phyloP scores from a whole-genome alignment of 2,888 invertebrate genomes.

The Choreutis nemorana region DNA sequence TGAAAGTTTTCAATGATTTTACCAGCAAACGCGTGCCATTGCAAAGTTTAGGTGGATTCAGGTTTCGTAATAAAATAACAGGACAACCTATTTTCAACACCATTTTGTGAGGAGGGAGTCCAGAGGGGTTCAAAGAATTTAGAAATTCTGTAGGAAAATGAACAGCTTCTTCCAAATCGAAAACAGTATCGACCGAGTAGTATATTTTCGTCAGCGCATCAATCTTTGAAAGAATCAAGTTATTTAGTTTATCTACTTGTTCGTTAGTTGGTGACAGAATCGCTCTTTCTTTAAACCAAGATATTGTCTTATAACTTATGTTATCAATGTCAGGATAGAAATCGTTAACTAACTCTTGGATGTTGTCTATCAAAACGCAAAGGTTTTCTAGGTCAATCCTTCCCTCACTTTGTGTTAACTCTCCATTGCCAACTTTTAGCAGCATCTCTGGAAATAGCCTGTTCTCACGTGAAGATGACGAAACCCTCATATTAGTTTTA shows the following conservation, averaged over 20 bases:
- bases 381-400: constrained; percentile 15
- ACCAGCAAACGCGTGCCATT: constrained; percentile 3
- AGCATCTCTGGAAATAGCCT: constrained; percentile 16
- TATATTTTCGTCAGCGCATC: constrained; percentile 14
- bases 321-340: constrained; percentile 1
- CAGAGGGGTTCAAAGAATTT: constrained; percentile 12
- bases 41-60: constrained; percentile 3
- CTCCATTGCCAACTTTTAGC: constrained; percentile 17
- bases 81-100: constrained; percentile 3
- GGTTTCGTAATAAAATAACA: constrained; percentile 4
- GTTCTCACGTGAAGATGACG: constrained; percentile 14
- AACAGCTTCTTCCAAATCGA: constrained; percentile 13
- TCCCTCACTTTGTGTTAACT: constrained; percentile 16
- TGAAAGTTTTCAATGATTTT: constrained; percentile 1
- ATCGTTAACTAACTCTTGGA: constrained; percentile 9
- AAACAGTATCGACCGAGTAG: constrained; percentile 15
- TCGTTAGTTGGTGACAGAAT: constrained; percentile 2
- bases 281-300: constrained; percentile 1
- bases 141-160: constrained; percentile 8
- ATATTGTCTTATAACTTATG: not conserved
- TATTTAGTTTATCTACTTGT: constrained; percentile 1
- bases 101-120: constrained; percentile 4
- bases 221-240: constrained; percentile 6
- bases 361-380: constrained; percentile 10
- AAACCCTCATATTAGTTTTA: constrained; percentile 17